Conservation (phyloP, 2,888 invertebrate genomes). For the Ochropacha duplaris region DNA sequence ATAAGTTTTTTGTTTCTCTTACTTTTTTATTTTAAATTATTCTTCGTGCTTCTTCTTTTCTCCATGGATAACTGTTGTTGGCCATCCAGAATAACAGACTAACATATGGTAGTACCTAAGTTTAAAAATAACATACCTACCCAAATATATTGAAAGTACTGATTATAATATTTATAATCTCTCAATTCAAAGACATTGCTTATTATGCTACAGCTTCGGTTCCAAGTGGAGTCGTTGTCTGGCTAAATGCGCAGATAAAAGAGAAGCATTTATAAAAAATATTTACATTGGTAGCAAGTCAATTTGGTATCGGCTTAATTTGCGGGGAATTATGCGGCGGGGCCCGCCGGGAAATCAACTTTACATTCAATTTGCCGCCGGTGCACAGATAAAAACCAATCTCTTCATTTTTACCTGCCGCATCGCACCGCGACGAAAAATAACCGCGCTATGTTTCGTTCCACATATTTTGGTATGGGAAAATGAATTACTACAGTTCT, state of each 20-base stretch:
- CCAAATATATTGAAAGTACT: no score
- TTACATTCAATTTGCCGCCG: slow-evolving; percentile 77
- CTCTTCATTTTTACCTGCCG: slow-evolving; percentile 64
- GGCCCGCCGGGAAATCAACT: slow-evolving; percentile 80
- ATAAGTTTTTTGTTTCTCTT: no score
- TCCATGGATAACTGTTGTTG: no score
- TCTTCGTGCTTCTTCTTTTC: no score
- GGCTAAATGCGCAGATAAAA: slow-evolving; percentile 42
- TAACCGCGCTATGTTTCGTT: not conserved
- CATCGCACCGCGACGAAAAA: slow-evolving; percentile 6
- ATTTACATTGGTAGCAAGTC: slow-evolving; percentile 76
- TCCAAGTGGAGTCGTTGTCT: slow-evolving; percentile 2
- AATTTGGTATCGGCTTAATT: slow-evolving; percentile 76
- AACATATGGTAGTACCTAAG: no score
- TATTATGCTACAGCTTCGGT: not conserved
- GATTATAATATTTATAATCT: not conserved
- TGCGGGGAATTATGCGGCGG: slow-evolving; percentile 71
- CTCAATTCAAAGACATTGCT: not conserved
- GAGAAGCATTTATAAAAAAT: slow-evolving; percentile 74
- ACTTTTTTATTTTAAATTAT: no score
- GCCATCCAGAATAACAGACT: no score
- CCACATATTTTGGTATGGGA: not conserved
- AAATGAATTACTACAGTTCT: no score
- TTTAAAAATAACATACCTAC: no score
- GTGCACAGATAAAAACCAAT: slow-evolving; percentile 79